Percentiles rank a stretch among this genome's conserved stretches.
Evolutionary conservation across 2,888 invertebrate genomes (phyloP).

Genomic region (Oxyscelio sp.): DNA sequence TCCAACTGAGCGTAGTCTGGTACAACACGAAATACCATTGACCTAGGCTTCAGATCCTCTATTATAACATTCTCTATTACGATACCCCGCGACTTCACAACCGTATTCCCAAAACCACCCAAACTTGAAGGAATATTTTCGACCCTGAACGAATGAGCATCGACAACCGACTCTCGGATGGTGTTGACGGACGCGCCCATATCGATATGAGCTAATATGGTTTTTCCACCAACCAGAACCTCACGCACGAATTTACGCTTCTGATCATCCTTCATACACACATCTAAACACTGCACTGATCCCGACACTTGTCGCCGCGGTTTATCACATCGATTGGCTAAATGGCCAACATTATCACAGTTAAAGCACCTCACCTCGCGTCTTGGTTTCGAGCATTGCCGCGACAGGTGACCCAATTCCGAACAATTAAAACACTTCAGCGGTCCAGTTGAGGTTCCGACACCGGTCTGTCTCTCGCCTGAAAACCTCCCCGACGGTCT

Average conservation of each 20-base stretch:
- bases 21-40: slow-evolving; percentile 6
- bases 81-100: slow-evolving; percentile 30
- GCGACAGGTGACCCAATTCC: not conserved
- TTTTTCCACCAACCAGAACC: not conserved
- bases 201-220: slow-evolving; percentile 29
- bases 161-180: slow-evolving; percentile 22
- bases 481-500: too few species aligned
- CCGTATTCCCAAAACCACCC: slow-evolving; percentile 23
- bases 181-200: slow-evolving; percentile 44
- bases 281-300: not conserved
- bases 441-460: not conserved
- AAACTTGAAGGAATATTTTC: not conserved
- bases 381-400: not conserved
- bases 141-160: not conserved
- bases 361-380: slow-evolving; percentile 18
- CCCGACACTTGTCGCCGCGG: not conserved
- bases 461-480: too few species aligned
- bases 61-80: not conserved
- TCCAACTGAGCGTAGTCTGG: slow-evolving; percentile 4
- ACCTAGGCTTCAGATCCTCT: slow-evolving; percentile 5
- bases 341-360: slow-evolving; percentile 23
- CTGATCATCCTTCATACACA: not conserved
- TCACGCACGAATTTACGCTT: slow-evolving; percentile 20
- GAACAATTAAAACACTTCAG: slow-evolving; percentile 6
- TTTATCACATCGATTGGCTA: slow-evolving; percentile 16